These are phyloP conservation scores for Meloidogyne hapla DNA, from an alignment of 1,140 invertebrate genomes.

Conservation along the genomic window DNA sequence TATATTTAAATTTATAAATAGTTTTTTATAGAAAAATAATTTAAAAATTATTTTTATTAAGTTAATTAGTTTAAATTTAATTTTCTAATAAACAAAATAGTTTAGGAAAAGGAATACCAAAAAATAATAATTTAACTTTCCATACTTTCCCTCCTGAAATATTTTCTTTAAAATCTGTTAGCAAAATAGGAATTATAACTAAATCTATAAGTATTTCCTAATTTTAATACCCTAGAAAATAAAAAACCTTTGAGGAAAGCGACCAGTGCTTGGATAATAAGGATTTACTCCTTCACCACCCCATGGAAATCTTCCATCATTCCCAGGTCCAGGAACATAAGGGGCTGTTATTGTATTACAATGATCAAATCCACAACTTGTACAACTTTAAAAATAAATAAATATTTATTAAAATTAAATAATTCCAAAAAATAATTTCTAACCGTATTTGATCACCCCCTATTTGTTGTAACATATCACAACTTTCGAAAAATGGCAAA, in stretches of 20 bases:
- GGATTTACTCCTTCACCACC: background rate
- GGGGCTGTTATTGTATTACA: background rate
- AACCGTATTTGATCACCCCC: background rate
- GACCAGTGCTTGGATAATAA: background rate
- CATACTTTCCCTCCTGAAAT: no score
- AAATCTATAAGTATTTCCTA: no score
- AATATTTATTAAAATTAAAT: no score
- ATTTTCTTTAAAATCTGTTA: background rate
- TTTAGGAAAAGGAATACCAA: no score
- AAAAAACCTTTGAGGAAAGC: background rate
- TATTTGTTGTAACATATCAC: slow-evolving; percentile 3
- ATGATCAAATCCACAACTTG: slow-evolving; percentile 1
- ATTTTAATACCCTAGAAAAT: background rate
- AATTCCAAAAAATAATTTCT: background rate
- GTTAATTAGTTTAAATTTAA: no score
- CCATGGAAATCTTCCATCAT: background rate
- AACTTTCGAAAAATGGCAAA: slow-evolving; percentile 3
- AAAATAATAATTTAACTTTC: no score
- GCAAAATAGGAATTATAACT: no score
- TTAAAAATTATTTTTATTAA: no score
- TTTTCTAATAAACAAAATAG: no score
- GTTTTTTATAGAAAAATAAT: no score
- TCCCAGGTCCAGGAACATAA: background rate
- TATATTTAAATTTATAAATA: no score
- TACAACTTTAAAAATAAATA: background rate